Conservation (phyloP, 1,140 invertebrate species). For the Drosophila rufa region DNA sequence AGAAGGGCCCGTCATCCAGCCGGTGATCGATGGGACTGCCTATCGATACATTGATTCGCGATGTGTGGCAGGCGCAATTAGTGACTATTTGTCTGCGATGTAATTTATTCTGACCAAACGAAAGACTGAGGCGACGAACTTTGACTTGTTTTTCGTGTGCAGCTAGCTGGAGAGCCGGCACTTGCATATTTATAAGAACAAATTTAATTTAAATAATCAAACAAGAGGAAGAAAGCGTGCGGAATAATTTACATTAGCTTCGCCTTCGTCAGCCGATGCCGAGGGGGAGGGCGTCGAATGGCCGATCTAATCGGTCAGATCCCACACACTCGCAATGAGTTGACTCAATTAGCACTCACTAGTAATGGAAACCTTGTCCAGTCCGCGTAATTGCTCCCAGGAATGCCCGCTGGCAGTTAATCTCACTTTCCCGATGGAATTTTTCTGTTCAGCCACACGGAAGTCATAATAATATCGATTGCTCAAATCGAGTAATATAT, state of each 20-base stretch:
- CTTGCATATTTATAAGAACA: constrained; percentile 46
- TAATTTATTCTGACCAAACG: constrained; percentile 48
- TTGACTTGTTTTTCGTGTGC: constrained; percentile 43
- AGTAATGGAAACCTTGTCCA: constrained; percentile 28
- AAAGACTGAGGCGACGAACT: constrained; percentile 74
- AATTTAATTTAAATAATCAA: constrained; percentile 41
- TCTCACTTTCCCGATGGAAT: constrained; percentile 32
- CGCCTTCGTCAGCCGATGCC: neutral
- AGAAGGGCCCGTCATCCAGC: constrained; percentile 22
- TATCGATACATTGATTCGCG: constrained; percentile 9
- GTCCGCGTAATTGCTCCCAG: constrained; percentile 37
- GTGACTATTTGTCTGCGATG: constrained; percentile 12
- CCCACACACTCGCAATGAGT: constrained; percentile 23
- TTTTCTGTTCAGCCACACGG: constrained; percentile 29
- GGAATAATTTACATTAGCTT: constrained; percentile 23
- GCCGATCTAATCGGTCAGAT: constrained; percentile 14
- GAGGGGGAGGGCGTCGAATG: constrained; percentile 8
- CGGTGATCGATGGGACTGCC: constrained; percentile 20
- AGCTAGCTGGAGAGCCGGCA: constrained; percentile 8
- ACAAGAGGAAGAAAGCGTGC: constrained; percentile 28
- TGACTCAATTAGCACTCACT: constrained; percentile 39
- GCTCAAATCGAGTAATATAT: constrained; percentile 40
- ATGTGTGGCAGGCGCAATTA: constrained; percentile 43
- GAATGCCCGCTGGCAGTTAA: constrained; percentile 30
- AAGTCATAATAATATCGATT: constrained; percentile 14